Evolutionary conservation across 2,888 invertebrate species (phyloP), one percentile per base, ranked within the genome.

Genomic region (Lithophane semibrunnea): DNA sequence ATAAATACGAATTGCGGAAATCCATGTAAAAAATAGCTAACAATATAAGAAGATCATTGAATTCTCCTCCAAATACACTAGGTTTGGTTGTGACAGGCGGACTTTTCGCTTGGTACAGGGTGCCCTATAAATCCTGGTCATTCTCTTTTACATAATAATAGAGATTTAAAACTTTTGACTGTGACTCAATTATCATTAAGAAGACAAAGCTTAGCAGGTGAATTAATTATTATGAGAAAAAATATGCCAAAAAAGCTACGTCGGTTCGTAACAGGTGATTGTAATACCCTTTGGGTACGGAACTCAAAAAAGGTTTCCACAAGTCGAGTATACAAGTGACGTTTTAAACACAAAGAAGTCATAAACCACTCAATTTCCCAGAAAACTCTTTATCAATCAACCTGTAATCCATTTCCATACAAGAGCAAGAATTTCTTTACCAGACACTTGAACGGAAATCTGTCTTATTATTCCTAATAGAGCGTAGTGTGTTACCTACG

Each of bases 401-500:
- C 3, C 18, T 4, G 73, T 54, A 68, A 77, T 77, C n/a, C 49
- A 75, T 60, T 60, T 52, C 29, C 42, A n/a, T 42, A 44, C 47
- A 54, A 54, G 44, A 63, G 21, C 54, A 42, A 64, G 16, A 60
- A 78, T 16, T 64, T 49, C 49, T 58, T n/a, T 18, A 21, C 13
- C 16, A 63, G 10, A 58, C 29, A 61, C 44, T 24, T 44, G 9
- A 60, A 52, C 21, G 61, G 56, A 56, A 66, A 80, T 70, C 47
- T 66, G 12, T 70, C 21, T 24, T 71, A 70, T 80, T 49, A 42
- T 61, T 65, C 18, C 54, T 80, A 80, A 79, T 64, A 65, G 60
- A 69, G 68, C 68, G 18, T 9, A 60, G 37, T 37, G 37, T 72
- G 29, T 68, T 69, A 44, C 24, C 49, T 24, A 63, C 18, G 42